Evolutionary conservation across 2,113 vertebrate species (phyloP).

Genomic region (Phyllostomus hastatus): DNA sequence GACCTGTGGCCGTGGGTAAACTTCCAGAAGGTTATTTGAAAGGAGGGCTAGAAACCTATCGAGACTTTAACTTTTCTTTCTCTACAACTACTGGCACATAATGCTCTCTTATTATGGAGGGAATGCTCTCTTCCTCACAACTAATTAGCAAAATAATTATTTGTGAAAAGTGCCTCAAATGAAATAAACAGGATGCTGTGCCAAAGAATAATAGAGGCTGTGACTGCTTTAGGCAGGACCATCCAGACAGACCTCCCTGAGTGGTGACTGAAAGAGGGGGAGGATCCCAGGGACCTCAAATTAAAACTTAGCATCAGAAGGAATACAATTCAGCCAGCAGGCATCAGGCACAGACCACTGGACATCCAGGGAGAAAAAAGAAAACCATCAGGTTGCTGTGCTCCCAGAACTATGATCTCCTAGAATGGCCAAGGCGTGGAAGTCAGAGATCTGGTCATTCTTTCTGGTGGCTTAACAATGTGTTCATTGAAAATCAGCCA

Average conservation of each 20-base stretch:
- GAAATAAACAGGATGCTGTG: background rate
- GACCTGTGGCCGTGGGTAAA: background rate
- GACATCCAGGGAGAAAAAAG: background rate
- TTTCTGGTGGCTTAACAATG: background rate
- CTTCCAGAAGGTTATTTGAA: background rate
- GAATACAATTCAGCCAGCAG: background rate
- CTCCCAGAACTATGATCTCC: background rate
- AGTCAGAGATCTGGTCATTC: background rate
- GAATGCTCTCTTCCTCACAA: background rate
- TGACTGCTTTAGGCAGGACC: too few species aligned
- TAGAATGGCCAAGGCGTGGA: fast-evolving
- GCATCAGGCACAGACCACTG: background rate
- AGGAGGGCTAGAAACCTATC: background rate
- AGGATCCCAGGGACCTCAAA: background rate
- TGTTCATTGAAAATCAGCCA: background rate
- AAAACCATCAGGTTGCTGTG: fast-evolving
- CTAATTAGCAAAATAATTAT: background rate
- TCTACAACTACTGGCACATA: background rate
- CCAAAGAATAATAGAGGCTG: background rate
- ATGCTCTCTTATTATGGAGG: background rate
- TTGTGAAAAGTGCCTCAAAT: background rate
- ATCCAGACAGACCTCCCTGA: background rate
- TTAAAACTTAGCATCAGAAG: background rate
- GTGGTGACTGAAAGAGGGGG: background rate
- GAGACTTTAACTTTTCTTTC: background rate